Percentiles rank a stretch among this genome's conserved stretches.
phyloP scores from a whole-genome alignment of 2,113 vertebrate genomes.

The Dendrocopos noguchii region DNA sequence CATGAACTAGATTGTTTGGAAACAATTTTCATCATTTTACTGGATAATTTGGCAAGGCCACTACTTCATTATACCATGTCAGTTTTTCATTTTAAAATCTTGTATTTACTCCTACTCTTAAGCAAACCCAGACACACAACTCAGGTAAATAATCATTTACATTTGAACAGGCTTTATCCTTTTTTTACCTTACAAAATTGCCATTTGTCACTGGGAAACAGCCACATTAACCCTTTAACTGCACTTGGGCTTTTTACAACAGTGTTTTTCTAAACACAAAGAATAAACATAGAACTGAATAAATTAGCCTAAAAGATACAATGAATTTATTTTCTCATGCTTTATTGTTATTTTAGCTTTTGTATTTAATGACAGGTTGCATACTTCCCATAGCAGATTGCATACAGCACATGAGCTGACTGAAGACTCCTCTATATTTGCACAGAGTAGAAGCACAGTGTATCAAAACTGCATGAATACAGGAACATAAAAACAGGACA shows the following conservation, averaged over 20 bases:
- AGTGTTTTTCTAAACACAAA: neutral
- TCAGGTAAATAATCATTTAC: neutral
- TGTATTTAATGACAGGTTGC: neutral
- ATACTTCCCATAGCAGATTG: neutral
- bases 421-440: neutral
- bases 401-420: neutral
- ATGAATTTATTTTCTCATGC: neutral
- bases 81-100: neutral
- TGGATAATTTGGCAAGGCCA: neutral
- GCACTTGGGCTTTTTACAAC: neutral
- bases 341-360: neutral
- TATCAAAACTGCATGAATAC: neutral
- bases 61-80: neutral
- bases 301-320: neutral
- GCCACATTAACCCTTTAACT: neutral
- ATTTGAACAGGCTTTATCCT: neutral
- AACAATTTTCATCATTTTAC: neutral
- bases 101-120: neutral
- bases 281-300: neutral
- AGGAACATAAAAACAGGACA: neutral
- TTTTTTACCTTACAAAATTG: neutral
- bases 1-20: neutral
- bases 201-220: neutral
- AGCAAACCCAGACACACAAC: rapidly evolving
- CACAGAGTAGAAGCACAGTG: neutral